Evolutionary conservation across 2,888 invertebrate species (phyloP).

Genomic region (Cheilosia pagana): DNA sequence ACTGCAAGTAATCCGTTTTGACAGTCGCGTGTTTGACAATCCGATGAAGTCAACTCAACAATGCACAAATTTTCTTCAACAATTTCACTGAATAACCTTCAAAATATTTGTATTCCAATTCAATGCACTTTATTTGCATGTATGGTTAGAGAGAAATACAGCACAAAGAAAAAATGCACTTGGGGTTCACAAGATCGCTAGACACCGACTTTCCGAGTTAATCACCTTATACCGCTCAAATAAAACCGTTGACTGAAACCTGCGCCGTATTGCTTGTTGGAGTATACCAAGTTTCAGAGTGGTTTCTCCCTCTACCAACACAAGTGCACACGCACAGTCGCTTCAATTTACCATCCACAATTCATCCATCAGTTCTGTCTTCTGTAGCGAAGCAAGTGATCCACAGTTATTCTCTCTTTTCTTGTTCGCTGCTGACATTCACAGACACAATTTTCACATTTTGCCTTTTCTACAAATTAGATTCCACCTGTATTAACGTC

Average conservation of each 20-base stretch:
- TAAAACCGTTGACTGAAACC: slow-evolving; percentile 70
- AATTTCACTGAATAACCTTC: slow-evolving; percentile 33
- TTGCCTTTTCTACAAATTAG: slow-evolving; percentile 24
- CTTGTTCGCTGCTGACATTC: too few relatives aligned
- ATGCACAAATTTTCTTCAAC: slow-evolving; percentile 4
- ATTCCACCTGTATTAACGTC: slow-evolving; percentile 33
- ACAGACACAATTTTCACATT: neutral
- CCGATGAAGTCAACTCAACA: neutral
- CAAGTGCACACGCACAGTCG: slow-evolving; percentile 9
- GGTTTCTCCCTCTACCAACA: slow-evolving; percentile 44
- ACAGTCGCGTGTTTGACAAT: neutral
- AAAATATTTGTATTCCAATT: slow-evolving; percentile 12
- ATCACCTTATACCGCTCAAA: slow-evolving; percentile 60
- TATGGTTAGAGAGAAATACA: slow-evolving; percentile 2
- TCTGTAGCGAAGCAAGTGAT: neutral
- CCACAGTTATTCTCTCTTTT: neutral
- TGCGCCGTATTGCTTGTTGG: slow-evolving; percentile 48
- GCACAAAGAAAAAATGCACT: slow-evolving; percentile 37
- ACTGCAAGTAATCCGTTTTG: slow-evolving; percentile 52
- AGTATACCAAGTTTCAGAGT: slow-evolving; percentile 70
- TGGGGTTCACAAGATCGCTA: slow-evolving; percentile 47
- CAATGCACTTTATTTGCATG: slow-evolving; percentile 30
- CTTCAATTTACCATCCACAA: slow-evolving; percentile 30
- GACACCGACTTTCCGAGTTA: slow-evolving; percentile 34
- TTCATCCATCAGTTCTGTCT: slow-evolving; percentile 35